Conservation (phyloP, 53 echinoderm and acorn worm genomes). For the Henricia sp. region DNA sequence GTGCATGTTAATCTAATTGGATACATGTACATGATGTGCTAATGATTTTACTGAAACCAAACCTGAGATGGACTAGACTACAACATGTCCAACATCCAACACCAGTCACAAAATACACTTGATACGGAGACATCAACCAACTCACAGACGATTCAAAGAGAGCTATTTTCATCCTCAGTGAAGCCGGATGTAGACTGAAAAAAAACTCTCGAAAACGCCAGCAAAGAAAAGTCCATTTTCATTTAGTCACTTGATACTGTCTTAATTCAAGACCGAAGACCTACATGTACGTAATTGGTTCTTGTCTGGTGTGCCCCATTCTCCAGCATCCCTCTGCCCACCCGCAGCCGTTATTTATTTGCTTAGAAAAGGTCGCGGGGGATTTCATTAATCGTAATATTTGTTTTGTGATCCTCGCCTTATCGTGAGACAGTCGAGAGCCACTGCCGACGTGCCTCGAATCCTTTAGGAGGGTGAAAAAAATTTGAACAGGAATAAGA, state of each 20-base stretch:
- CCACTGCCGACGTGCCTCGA: not conserved
- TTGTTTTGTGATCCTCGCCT: slow-evolving; percentile 15
- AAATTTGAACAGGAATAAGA: no score
- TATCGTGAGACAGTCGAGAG: not conserved
- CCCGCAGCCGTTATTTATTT: slow-evolving; percentile 24
- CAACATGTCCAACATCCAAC: no score
- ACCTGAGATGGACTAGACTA: no score
- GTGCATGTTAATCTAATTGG: no score
- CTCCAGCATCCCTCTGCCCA: not conserved
- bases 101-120: no score
- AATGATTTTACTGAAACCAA: no score
- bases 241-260: not conserved
- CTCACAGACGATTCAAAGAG: no score
- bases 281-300: slow-evolving; percentile 24
- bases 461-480: not conserved
- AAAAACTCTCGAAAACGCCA: no score
- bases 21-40: no score
- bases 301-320: not conserved
- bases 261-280: not conserved
- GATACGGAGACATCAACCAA: no score
- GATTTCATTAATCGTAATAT: slow-evolving; percentile 50
- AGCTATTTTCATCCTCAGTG: no score
- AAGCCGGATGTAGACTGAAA: no score
- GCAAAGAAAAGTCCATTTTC: slow-evolving; percentile 11
- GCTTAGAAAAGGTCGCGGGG: slow-evolving; percentile 3